Evolutionary conservation across 2,888 invertebrate genomes (phyloP).

Genomic region (Metellina segmentata): DNA sequence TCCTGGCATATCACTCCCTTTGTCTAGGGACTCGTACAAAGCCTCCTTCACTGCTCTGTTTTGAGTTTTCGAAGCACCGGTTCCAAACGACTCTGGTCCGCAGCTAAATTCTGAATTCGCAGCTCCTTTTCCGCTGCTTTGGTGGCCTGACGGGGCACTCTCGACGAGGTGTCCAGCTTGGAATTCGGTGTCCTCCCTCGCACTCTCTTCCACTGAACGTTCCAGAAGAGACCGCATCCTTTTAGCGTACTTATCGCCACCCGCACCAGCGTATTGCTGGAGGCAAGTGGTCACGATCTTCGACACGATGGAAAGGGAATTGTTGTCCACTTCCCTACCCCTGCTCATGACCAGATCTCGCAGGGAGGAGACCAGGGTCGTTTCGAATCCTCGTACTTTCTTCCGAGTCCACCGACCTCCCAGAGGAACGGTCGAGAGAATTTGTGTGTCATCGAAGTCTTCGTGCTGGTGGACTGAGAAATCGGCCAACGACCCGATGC

Average conservation of each 20-base stretch:
- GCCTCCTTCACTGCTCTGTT: no score
- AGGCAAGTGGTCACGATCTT: neutral
- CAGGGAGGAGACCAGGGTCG: neutral
- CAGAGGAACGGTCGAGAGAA: neutral
- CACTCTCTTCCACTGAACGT: neutral
- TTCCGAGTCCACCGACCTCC: neutral
- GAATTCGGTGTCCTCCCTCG: neutral
- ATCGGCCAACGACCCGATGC: neutral
- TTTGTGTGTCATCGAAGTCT: neutral
- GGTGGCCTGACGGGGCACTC: no score
- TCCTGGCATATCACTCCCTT: no score
- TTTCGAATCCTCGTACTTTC: neutral
- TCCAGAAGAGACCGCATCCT: neutral
- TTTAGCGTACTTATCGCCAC: neutral
- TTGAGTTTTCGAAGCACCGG: no score
- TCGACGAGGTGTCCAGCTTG: no score
- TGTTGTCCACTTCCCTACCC: neutral
- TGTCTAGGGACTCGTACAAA: no score
- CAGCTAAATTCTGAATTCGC: no score
- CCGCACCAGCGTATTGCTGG: neutral
- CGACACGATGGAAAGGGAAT: neutral
- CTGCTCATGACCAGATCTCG: neutral
- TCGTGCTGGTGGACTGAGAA: no score
- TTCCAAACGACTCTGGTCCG: no score
- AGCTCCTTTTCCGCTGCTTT: no score